These are phyloP conservation scores for Orthosia incerta DNA, from an alignment of 2,888 invertebrate species.

Conservation along the genomic window DNA sequence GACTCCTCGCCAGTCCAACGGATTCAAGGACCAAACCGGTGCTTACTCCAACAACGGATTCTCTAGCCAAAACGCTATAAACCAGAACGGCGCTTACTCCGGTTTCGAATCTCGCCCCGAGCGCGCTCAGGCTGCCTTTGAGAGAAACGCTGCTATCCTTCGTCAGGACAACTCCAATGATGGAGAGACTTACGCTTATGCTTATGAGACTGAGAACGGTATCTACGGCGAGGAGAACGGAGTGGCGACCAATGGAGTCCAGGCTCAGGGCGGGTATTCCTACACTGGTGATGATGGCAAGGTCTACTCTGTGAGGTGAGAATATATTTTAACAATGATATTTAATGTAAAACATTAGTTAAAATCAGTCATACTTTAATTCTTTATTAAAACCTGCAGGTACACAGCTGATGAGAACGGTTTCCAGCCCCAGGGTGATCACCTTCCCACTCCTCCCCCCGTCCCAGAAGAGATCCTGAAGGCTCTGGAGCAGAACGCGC, in stretches of 20 bases:
- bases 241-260: constrained; percentile 85
- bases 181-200: constrained; percentile 83
- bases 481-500: constrained; percentile 85
- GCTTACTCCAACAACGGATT: constrained; percentile 42
- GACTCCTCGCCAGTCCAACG: constrained; percentile 57
- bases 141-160: constrained; percentile 85
- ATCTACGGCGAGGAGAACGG: constrained; percentile 86
- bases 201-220: constrained; percentile 86
- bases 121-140: constrained; percentile 81
- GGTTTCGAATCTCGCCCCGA: constrained; percentile 72
- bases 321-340: neutral
- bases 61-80: constrained; percentile 23
- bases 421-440: constrained; percentile 85
- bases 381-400: constrained; percentile 63
- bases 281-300: constrained; percentile 88
- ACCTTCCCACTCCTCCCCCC: constrained; percentile 86
- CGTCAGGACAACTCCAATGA: constrained; percentile 83
- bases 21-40: constrained; percentile 54
- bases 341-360: no score
- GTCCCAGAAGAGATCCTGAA: constrained; percentile 85
- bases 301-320: constrained; percentile 84
- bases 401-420: constrained; percentile 88
- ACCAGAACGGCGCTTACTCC: constrained; percentile 45
- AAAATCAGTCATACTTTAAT: no score
- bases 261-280: constrained; percentile 85